A percentile compares a stretch with the other conserved stretches of the same genome.
These are phyloP conservation scores for Brachynemurus nebulosus DNA, from an alignment of 2,888 invertebrate genomes.

Conservation along the genomic window DNA sequence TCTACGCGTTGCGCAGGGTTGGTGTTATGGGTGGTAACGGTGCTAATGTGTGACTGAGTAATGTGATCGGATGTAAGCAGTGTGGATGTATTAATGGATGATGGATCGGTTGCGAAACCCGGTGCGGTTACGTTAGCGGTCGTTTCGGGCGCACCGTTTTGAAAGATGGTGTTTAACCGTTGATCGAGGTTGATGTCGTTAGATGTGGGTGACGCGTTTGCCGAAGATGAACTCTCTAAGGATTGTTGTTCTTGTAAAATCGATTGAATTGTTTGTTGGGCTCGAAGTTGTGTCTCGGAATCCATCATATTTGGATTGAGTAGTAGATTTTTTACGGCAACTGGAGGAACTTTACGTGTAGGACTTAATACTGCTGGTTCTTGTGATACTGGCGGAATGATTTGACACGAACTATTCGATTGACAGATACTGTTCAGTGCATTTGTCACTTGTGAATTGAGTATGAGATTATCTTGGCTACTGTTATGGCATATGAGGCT, in stretches of 20 bases:
- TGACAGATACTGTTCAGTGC: slow-evolving; percentile 21
- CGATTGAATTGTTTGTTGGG: slow-evolving; percentile 38
- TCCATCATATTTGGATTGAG: slow-evolving; percentile 57
- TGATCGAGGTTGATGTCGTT: background rate
- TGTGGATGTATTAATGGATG: background rate
- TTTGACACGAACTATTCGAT: slow-evolving; percentile 14
- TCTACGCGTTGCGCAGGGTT: background rate
- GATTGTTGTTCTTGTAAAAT: slow-evolving; percentile 29
- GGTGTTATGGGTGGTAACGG: background rate
- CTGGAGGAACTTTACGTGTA: slow-evolving; percentile 39
- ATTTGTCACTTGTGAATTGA: slow-evolving; percentile 16
- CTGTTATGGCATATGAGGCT: slow-evolving; percentile 37
- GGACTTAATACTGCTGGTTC: slow-evolving; percentile 20
- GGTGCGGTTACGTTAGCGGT: background rate
- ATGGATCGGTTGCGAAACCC: background rate
- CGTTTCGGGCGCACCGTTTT: background rate
- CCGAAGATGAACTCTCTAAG: slow-evolving; percentile 10
- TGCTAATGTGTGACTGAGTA: background rate
- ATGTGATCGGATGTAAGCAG: too few relatives aligned
- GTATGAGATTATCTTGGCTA: slow-evolving; percentile 21
- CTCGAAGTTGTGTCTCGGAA: slow-evolving; percentile 43
- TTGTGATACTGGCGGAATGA: slow-evolving; percentile 8
- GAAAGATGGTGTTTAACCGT: background rate
- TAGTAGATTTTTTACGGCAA: slow-evolving; percentile 60
- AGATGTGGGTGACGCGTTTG: background rate